Evolutionary conservation across 2,113 vertebrate genomes (phyloP), one percentile per base, ranked within the genome.

Genomic region (Epinephelus fuscoguttatus): DNA sequence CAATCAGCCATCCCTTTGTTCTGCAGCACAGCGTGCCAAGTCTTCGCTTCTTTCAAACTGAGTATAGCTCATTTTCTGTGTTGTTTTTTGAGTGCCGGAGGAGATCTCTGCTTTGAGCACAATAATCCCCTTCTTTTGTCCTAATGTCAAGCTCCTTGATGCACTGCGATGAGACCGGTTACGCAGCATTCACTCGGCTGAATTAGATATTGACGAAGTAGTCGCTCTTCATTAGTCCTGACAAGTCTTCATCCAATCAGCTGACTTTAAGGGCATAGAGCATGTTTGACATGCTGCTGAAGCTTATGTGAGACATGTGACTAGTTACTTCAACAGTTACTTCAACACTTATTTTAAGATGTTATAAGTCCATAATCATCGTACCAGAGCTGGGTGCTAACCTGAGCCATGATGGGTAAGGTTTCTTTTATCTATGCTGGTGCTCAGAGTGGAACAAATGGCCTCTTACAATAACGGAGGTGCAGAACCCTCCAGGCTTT

Each of bases 201-300:
- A 79, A 78, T 74, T 52, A 9, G 49, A 62, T 88, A 88, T 84
- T 79, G 72, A 77, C 45, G 0, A 75, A 79, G 15, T 21, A 37
- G 77, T 83, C 79, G 10, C 21, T 68, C 55, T 49, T 64, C n/a
- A 55, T 77, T 66, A 70, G 52, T 37, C 25, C 33, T 14, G 60
- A 66, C 42, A 74, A 23, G 25, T 62, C 14, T 57, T 40, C 21
- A n/a, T 50, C 42, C 7, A 14, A 27, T 57, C 21, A 40, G 25
- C 27, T 62, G 55, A 53, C 6, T 56, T 57, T 25, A 30, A 66
- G 56, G 73, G 15, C 6, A 59, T 19, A 42, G 9, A 47, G 30
- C 30, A 55, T 47, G 21, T 37, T 27, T 25, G 15, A 19, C 14
- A 42, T 4, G 0, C 23, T 4, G 19, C 15, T 12, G 37, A 17